Percentiles rank a stretch among this genome's conserved stretches.
These are phyloP conservation scores for Anoplopoma fimbria DNA, from an alignment of 2,113 vertebrate species.

Conservation along the genomic window DNA sequence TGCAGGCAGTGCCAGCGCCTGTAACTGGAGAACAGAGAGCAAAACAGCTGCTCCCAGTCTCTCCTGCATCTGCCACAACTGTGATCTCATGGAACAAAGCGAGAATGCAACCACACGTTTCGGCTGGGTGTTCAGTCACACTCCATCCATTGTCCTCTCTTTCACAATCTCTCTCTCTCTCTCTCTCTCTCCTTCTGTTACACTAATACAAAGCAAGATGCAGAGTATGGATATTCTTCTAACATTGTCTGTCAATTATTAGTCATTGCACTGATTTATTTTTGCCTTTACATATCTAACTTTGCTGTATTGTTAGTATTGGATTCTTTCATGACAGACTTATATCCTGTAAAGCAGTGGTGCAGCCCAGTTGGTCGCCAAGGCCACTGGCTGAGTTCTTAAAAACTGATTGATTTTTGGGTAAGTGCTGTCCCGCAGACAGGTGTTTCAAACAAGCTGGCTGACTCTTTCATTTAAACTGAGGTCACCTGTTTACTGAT, in stretches of 20 bases:
- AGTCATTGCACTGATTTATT: not conserved
- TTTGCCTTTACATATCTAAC: not conserved
- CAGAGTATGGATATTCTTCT: not conserved
- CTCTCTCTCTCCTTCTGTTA: not conserved
- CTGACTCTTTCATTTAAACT: constrained; percentile 20
- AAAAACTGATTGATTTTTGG: constrained; percentile 40
- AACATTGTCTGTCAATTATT: not conserved
- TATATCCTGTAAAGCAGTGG: constrained; percentile 35
- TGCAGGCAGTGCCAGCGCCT: constrained; percentile 67
- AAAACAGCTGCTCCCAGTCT: constrained; percentile 83
- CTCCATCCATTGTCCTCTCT: constrained; percentile 69
- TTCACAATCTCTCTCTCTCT: not conserved
- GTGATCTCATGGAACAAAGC: constrained; percentile 81
- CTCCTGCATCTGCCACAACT: constrained; percentile 83
- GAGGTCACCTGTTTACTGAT: constrained; percentile 16
- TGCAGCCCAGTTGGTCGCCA: constrained; percentile 45
- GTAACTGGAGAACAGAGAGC: constrained; percentile 77
- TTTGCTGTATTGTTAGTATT: not conserved
- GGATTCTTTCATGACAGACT: not conserved
- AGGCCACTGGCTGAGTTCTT: constrained; percentile 26
- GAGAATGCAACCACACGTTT: constrained; percentile 79
- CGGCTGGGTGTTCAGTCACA: constrained; percentile 62
- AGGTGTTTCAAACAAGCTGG: constrained; percentile 27
- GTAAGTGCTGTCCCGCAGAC: constrained; percentile 48
- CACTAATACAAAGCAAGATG: not conserved